A percentile compares a stretch with the other conserved stretches of the same genome.
Conservation (phyloP, 2,113 vertebrate species). For the Herpailurus yagouaroundi region DNA sequence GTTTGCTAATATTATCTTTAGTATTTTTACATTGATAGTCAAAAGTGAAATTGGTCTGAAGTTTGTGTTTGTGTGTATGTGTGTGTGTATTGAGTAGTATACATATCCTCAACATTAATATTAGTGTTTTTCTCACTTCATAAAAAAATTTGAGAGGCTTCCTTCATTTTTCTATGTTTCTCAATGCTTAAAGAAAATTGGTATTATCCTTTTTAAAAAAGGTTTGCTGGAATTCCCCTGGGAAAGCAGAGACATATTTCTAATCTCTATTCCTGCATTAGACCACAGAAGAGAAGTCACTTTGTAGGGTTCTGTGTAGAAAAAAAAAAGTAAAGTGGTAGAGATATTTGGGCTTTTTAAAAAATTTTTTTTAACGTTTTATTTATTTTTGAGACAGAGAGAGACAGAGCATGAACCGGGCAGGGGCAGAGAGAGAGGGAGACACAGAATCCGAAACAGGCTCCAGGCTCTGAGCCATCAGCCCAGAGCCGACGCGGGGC, state of each 20-base stretch:
- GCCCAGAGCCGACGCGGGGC: too few relatives aligned
- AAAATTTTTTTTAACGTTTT: too few relatives aligned
- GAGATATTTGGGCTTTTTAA: background rate
- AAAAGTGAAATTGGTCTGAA: background rate
- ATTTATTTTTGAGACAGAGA: too few relatives aligned
- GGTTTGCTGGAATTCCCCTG: background rate
- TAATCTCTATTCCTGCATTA: background rate
- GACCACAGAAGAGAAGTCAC: background rate
- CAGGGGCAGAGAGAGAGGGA: too few relatives aligned
- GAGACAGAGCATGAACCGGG: too few relatives aligned
- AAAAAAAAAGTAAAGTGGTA: conserved; percentile 6
- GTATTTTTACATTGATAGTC: background rate
- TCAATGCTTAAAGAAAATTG: background rate
- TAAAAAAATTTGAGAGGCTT: background rate
- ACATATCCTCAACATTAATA: background rate
- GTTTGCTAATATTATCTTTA: background rate
- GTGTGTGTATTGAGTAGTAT: background rate
- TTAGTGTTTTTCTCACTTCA: background rate
- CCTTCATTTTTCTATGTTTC: background rate
- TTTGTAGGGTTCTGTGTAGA: background rate
- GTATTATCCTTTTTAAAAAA: background rate
- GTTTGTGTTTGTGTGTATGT: background rate
- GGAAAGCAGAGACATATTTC: background rate
- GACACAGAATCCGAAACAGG: too few relatives aligned
- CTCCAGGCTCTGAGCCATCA: too few relatives aligned